Conservation (phyloP, 2,113 vertebrate genomes). For the Colossoma macropomum region DNA sequence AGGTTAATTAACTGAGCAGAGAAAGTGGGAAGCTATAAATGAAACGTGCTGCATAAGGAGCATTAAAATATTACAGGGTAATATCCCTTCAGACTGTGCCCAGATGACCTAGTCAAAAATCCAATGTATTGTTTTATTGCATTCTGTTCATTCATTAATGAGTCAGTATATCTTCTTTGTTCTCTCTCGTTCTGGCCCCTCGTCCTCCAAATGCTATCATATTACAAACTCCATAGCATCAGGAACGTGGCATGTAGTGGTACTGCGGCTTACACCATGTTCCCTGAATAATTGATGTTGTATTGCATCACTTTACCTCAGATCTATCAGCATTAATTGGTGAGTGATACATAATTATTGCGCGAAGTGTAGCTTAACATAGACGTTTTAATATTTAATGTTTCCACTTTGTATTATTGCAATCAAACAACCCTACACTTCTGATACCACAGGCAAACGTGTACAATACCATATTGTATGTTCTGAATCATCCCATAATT, state of each 20-base stretch:
- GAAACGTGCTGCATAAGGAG: background rate
- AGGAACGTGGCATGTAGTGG: background rate
- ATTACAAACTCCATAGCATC: background rate
- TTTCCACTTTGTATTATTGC: background rate
- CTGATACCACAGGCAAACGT: background rate
- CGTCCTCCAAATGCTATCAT: background rate
- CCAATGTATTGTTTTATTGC: background rate
- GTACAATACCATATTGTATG: background rate
- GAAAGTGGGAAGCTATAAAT: background rate
- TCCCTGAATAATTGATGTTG: background rate
- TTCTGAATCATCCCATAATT: background rate
- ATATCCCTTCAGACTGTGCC: background rate
- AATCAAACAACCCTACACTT: background rate
- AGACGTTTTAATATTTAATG: background rate
- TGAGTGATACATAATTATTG: background rate
- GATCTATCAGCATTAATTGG: background rate
- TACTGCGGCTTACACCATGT: background rate
- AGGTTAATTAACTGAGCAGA: constrained; percentile 8
- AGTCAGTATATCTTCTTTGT: background rate
- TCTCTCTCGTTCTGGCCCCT: background rate
- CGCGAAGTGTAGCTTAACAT: background rate
- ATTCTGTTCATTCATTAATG: constrained; percentile 1
- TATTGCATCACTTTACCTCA: background rate
- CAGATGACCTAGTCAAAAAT: background rate
- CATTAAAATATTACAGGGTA: background rate